Evolutionary conservation across 1,140 invertebrate species (phyloP).

Genomic region (Leptopilina boulardi): DNA sequence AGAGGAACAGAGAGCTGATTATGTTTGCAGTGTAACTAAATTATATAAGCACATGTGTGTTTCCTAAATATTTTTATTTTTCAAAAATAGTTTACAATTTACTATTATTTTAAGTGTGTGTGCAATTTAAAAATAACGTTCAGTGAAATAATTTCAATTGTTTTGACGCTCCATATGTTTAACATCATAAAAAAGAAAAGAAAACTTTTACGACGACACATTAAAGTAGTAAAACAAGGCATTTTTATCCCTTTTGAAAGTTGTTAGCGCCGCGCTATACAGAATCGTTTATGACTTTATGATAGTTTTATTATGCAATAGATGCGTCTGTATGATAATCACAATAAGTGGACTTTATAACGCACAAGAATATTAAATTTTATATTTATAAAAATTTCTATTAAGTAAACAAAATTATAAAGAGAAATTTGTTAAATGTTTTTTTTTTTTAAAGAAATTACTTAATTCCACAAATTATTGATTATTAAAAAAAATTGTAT

Average conservation of each 20-base stretch:
- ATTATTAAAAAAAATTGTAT: not conserved
- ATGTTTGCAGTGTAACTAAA: not conserved
- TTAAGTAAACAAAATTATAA: no score
- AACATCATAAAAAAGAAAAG: not conserved
- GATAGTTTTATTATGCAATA: slow-evolving; percentile 14
- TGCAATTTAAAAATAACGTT: not conserved
- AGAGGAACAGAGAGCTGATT: not conserved
- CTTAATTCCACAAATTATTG: not conserved
- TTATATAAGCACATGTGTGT: slow-evolving; percentile 4
- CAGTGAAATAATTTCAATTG: not conserved
- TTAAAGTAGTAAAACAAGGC: not conserved
- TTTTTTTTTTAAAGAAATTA: not conserved
- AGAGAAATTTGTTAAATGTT: no score
- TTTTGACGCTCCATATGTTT: not conserved
- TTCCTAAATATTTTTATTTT: not conserved
- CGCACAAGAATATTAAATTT: not conserved
- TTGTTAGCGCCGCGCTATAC: not conserved
- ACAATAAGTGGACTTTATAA: not conserved
- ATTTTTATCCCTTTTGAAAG: not conserved
- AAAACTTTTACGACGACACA: not conserved
- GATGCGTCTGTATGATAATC: not conserved
- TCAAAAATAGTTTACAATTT: not conserved
- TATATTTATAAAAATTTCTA: not conserved
- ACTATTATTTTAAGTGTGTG: not conserved
- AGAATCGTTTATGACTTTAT: not conserved